Evolutionary conservation across 2,888 invertebrate species (phyloP).

Genomic region (Globia sparganii): DNA sequence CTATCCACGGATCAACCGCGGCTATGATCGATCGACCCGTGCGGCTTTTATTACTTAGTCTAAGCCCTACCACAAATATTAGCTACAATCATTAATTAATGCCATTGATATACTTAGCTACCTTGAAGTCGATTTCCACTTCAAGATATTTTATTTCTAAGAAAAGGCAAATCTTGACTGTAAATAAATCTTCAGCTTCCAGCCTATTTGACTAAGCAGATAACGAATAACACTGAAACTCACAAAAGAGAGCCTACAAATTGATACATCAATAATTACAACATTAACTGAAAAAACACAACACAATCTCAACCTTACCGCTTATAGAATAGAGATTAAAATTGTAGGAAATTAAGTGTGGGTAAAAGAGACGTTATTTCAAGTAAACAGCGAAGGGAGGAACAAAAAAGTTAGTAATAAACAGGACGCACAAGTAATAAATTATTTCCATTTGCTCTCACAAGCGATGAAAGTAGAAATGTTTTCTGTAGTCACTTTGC

Average conservation of each 20-base stretch:
- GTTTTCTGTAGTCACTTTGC: slow-evolving; percentile 9
- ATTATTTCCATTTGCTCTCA: slow-evolving; percentile 58
- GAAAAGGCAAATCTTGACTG: background rate
- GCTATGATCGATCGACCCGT: too few species aligned
- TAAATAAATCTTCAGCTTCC: slow-evolving; percentile 52
- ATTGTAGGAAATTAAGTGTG: background rate
- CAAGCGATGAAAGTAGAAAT: slow-evolving; percentile 43
- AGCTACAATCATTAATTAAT: too few species aligned
- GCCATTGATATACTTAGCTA: background rate
- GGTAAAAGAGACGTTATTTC: slow-evolving; percentile 45
- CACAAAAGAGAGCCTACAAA: slow-evolving; percentile 41
- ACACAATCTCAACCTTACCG: background rate
- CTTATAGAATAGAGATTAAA: fast-evolving
- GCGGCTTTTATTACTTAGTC: too few species aligned
- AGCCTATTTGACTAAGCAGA: slow-evolving; percentile 51
- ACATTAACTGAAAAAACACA: slow-evolving; percentile 30
- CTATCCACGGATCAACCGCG: too few species aligned
- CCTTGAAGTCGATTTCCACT: slow-evolving; percentile 1
- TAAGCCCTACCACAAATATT: too few species aligned
- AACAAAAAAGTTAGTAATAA: slow-evolving; percentile 60
- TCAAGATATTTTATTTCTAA: slow-evolving; percentile 4
- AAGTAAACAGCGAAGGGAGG: slow-evolving; percentile 42
- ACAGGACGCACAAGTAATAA: slow-evolving; percentile 59
- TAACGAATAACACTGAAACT: slow-evolving; percentile 37
- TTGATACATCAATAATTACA: slow-evolving; percentile 65